Conservation (phyloP, 2,113 vertebrate species). For the Melanerpes formicivorus region DNA sequence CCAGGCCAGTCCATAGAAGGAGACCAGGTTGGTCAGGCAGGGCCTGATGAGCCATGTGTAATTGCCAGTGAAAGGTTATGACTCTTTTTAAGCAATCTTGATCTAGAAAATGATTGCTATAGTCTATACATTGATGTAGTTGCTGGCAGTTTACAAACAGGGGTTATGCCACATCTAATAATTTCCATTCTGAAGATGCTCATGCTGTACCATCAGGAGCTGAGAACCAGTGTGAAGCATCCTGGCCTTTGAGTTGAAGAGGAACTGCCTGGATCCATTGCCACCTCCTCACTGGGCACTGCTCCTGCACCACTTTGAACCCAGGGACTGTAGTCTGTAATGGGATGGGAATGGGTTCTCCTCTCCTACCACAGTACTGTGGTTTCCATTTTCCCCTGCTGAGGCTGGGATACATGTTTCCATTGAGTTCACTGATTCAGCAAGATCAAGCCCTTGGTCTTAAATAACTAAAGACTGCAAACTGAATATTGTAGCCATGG, state of each 20-base stretch:
- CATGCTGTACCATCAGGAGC: background rate
- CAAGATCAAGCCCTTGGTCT: slow-evolving; percentile 60
- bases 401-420: slow-evolving; percentile 21
- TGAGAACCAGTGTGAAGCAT: background rate
- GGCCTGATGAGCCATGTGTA: background rate
- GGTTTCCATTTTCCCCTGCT: background rate
- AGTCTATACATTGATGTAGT: background rate
- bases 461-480: slow-evolving; percentile 66
- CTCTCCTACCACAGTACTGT: background rate
- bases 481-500: slow-evolving; percentile 71
- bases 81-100: background rate
- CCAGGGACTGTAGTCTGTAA: background rate
- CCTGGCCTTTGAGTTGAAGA: background rate
- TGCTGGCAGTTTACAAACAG: background rate
- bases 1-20: too few species aligned
- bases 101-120: background rate
- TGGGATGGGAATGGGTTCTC: background rate
- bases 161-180: background rate
- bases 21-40: too few species aligned
- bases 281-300: background rate
- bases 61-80: background rate
- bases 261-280: background rate
- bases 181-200: background rate
- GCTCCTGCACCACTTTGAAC: background rate
- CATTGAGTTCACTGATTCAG: slow-evolving; percentile 59